Conservation (phyloP, 2,888 invertebrate genomes). For the Pyrgus malvae region DNA sequence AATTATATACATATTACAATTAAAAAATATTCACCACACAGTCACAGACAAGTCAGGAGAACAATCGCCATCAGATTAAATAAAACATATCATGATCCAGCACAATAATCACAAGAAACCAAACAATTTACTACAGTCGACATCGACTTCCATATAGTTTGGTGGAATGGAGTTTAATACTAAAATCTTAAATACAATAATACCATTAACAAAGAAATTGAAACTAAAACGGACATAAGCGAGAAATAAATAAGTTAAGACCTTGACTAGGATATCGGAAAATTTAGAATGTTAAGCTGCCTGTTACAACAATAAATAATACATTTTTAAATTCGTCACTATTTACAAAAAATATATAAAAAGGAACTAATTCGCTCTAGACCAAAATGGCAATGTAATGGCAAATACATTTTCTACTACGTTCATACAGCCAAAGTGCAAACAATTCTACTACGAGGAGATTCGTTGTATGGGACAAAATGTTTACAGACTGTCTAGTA, state of each 20-base stretch:
- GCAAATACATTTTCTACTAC: conserved; percentile 69
- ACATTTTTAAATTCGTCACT: conserved; percentile 72
- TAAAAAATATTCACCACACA: conserved; percentile 55
- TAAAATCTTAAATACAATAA: conserved; percentile 49
- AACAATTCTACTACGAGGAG: conserved; percentile 50
- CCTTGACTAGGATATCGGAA: conserved; percentile 78
- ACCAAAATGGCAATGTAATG: conserved; percentile 80
- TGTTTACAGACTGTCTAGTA: conserved; percentile 41
- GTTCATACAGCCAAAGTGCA: conserved; percentile 62
- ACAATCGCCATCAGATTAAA: conserved; percentile 32
- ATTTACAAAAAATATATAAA: conserved; percentile 70
- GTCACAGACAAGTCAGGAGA: conserved; percentile 35
- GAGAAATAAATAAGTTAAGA: conserved; percentile 72
- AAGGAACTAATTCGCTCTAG: conserved; percentile 78
- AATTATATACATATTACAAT: conserved; percentile 67
- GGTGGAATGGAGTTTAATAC: conserved; percentile 55
- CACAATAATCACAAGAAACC: conserved; percentile 42
- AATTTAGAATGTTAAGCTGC: conserved; percentile 68
- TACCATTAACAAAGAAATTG: conserved; percentile 58
- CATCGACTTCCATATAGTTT: conserved; percentile 48
- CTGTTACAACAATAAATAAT: conserved; percentile 68
- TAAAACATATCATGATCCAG: conserved; percentile 36
- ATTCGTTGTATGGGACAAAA: conserved; percentile 44
- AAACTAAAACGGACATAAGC: conserved; percentile 59
- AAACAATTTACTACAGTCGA: conserved; percentile 59